Evolutionary conservation across 2,113 vertebrate species (phyloP).

Genomic region (Charina bottae): DNA sequence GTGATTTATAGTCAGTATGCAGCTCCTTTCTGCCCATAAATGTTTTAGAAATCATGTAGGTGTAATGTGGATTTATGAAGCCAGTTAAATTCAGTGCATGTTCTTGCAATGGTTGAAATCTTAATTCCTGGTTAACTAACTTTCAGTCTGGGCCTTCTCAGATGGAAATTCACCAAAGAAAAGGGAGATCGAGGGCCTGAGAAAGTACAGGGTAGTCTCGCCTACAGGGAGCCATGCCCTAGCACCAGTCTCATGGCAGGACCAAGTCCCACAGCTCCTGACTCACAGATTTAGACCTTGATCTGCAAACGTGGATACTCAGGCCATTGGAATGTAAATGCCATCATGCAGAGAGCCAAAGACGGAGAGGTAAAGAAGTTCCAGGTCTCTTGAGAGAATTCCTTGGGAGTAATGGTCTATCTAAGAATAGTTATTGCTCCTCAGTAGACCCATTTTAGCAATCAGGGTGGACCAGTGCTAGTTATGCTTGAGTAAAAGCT

Average conservation of each 20-base stretch:
- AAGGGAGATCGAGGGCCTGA: not conserved
- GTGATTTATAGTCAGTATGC: not conserved
- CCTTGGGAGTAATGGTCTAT: not conserved
- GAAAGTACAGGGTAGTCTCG: not conserved
- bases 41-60: conserved; percentile 18
- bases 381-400: not conserved
- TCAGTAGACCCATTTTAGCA: not conserved
- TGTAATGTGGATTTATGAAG: not conserved
- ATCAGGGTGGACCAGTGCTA: not conserved
- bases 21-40: conserved; percentile 8
- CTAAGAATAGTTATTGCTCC: not conserved
- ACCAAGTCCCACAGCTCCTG: not conserved
- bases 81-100: not conserved
- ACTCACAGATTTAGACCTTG: not conserved
- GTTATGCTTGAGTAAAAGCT: not conserved
- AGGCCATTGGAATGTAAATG: not conserved
- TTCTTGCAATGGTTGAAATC: not conserved
- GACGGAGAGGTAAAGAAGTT: not conserved
- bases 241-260: not conserved
- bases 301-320: not conserved
- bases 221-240: not conserved
- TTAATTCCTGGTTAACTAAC: not conserved
- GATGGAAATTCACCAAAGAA: not conserved
- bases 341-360: not conserved
- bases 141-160: not conserved